Evolutionary conservation across 2,888 invertebrate species (phyloP).

Genomic region (Nowickia ferox): DNA sequence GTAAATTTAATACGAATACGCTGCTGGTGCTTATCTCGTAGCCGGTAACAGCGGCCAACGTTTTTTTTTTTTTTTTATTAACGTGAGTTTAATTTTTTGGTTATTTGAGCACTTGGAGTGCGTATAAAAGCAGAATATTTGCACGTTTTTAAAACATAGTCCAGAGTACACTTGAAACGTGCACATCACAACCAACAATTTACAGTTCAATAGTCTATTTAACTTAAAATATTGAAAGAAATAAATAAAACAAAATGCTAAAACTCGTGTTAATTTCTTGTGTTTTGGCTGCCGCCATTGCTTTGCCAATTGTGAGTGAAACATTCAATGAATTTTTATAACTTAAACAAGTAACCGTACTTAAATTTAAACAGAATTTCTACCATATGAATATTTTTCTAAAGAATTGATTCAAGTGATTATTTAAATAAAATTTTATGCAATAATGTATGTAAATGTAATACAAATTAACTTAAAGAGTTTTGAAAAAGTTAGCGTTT

Average conservation of each 20-base stretch:
- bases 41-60: constrained; percentile 46
- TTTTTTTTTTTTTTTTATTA: no score
- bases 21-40: constrained; percentile 12
- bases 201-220: constrained; percentile 32
- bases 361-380: constrained; percentile 10
- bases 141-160: constrained; percentile 78
- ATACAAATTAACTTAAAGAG: constrained; percentile 19
- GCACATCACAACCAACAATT: constrained; percentile 73
- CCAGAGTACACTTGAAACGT: constrained; percentile 80
- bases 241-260: constrained; percentile 75
- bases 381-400: neutral
- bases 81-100: constrained; percentile 19
- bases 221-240: constrained; percentile 17
- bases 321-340: constrained; percentile 33
- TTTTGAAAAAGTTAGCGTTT: neutral
- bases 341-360: neutral
- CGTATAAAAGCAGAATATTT: constrained; percentile 79
- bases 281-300: constrained; percentile 78
- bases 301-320: constrained; percentile 81
- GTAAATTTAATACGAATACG: constrained; percentile 1
- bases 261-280: constrained; percentile 80
- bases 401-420: constrained; percentile 6
- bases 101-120: constrained; percentile 74
- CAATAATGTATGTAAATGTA: constrained; percentile 32
- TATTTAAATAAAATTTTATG: constrained; percentile 4